Percentiles rank a stretch among this genome's conserved stretches.
Conservation (phyloP, 1,140 invertebrate species). For the Drosophila jambulina region DNA sequence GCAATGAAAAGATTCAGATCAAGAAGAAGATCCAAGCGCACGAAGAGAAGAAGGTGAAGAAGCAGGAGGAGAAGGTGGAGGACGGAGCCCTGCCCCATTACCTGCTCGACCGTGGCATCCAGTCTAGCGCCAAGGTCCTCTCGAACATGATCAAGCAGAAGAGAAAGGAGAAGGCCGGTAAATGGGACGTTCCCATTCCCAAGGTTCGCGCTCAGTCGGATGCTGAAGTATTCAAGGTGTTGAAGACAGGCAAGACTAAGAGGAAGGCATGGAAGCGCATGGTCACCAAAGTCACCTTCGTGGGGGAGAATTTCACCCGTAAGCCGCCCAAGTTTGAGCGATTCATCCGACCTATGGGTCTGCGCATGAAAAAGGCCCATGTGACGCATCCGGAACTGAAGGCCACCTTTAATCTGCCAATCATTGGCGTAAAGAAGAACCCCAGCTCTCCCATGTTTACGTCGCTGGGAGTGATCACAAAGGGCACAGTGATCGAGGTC, state of each 20-base stretch:
- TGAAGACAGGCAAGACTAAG: constrained; percentile 97
- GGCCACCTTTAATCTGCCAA: constrained; percentile 99
- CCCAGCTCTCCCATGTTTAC: constrained; percentile 99
- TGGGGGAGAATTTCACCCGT: constrained; percentile 98
- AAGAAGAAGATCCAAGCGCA: constrained; percentile 98
- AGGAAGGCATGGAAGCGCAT: constrained; percentile 99
- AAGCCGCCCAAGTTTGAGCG: constrained; percentile 99
- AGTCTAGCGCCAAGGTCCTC: constrained; percentile 96
- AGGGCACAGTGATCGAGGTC: constrained; percentile 98
- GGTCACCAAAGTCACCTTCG: constrained; percentile 99
- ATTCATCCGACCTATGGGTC: constrained; percentile 99
- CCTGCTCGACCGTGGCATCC: constrained; percentile 97
- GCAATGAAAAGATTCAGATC: constrained; percentile 99
- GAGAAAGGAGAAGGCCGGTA: constrained; percentile 99
- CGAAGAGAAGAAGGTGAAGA: constrained; percentile 95
- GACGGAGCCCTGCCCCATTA: constrained; percentile 98
- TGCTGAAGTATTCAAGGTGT: constrained; percentile 98
- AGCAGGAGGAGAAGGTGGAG: constrained; percentile 92
- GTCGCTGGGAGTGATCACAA: constrained; percentile 98
- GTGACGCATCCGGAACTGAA: constrained; percentile 99
- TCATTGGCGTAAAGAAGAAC: constrained; percentile 99
- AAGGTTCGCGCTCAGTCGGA: constrained; percentile 99
- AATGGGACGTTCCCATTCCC: constrained; percentile 99
- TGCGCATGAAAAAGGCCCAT: constrained; percentile 98
- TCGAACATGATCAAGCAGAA: constrained; percentile 99